These are phyloP conservation scores for Holothuria leucospilota DNA, from an alignment of 53 echinoderm and acorn worm species.

Conservation along the genomic window DNA sequence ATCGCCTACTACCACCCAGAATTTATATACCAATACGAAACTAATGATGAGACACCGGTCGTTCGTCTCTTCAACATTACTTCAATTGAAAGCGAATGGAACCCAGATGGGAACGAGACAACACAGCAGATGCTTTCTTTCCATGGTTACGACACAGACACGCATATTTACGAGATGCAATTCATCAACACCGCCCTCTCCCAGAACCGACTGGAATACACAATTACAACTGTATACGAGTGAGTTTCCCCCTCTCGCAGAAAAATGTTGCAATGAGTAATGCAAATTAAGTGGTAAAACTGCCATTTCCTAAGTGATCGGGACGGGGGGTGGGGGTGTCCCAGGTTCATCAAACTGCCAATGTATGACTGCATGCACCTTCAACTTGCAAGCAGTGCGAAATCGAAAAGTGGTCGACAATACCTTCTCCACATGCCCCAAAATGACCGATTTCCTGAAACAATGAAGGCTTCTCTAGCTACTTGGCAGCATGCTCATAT, in stretches of 20 bases:
- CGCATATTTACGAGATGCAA: conserved; percentile 53
- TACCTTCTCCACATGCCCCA: too few species aligned
- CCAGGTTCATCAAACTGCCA: too few species aligned
- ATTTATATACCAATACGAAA: conserved; percentile 52
- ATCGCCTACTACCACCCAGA: conserved; percentile 66
- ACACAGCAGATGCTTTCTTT: conserved; percentile 58
- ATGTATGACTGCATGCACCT: too few species aligned
- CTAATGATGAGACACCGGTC: background rate
- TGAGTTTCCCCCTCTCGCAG: background rate
- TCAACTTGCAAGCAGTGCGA: too few species aligned
- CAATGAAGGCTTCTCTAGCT: too few species aligned
- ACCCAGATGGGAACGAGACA: conserved; percentile 42
- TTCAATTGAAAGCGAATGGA: conserved; percentile 50
- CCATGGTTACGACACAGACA: conserved; percentile 56
- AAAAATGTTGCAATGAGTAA: too few species aligned
- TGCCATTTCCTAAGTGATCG: too few species aligned
- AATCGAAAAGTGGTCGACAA: too few species aligned
- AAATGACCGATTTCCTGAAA: too few species aligned
- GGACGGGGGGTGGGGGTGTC: too few species aligned
- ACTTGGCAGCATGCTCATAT: too few species aligned
- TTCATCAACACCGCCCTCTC: conserved; percentile 79
- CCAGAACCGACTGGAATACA: conserved; percentile 65
- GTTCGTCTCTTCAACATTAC: conserved; percentile 19
- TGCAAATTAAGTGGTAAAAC: too few species aligned
- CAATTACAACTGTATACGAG: conserved; percentile 78